Evolutionary conservation across 1,140 invertebrate genomes (phyloP).

Genomic region (Drosophila truncata): DNA sequence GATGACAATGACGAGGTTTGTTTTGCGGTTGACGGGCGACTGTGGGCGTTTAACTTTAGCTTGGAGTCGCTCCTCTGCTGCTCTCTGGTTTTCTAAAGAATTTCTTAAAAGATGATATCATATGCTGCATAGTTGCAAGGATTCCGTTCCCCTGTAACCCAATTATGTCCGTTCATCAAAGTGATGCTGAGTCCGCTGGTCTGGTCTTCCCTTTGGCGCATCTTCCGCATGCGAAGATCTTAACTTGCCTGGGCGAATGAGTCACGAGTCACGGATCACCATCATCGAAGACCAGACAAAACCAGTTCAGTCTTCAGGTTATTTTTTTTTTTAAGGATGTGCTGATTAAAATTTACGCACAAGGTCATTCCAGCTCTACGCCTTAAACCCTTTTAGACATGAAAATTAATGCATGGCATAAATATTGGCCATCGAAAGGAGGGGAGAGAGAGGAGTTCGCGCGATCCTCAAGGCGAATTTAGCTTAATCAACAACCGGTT

Average conservation of each 20-base stretch:
- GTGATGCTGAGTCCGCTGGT: conserved; percentile 24
- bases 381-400: conserved; percentile 52
- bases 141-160: conserved; percentile 31
- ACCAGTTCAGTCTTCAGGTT: conserved; percentile 15
- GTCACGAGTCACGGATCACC: conserved; percentile 25
- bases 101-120: conserved; percentile 44
- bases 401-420: conserved; percentile 78
- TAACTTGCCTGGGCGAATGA: conserved; percentile 36
- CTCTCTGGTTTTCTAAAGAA: conserved; percentile 34
- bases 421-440: conserved; percentile 63
- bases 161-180: conserved; percentile 52
- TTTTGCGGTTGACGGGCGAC: conserved; percentile 24
- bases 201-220: conserved; percentile 16
- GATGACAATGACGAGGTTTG: conserved; percentile 45
- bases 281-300: conserved; percentile 5
- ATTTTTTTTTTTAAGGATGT: conserved; percentile 47
- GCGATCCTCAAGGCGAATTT: conserved; percentile 45
- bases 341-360: conserved; percentile 78
- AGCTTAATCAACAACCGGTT: conserved; percentile 57
- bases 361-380: conserved; percentile 64
- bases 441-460: conserved; percentile 14
- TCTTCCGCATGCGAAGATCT: conserved; percentile 37
- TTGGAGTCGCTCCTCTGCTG: not conserved
- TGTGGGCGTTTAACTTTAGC: conserved; percentile 34
- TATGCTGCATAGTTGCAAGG: conserved; percentile 26